Evolutionary conservation across 2,113 vertebrate genomes (phyloP), one percentile per base, ranked within the genome.

Genomic region (Myrmecophaga tridactyla): DNA sequence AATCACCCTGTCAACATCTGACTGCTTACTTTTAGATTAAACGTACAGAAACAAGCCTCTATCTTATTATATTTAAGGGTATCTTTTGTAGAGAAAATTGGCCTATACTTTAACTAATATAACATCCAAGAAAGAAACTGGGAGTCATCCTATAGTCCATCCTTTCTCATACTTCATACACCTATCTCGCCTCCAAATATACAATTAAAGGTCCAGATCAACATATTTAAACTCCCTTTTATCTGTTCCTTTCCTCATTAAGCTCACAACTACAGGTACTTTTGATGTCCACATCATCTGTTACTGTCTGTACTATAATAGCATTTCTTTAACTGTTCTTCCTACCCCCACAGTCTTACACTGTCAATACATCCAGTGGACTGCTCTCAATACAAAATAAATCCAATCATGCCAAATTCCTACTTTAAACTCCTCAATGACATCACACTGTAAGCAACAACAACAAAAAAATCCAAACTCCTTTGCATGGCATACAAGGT

Each of bases 391-490:
- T 58, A 62, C 80, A 39, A 94, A 39, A 67, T n/a, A 88, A 72
- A 84, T 23, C 56, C 46, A 39, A 63, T 51, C 4, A 20, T 29
- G 27, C 41, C 43, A 60, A 89, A 36, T 70, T 27, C 17, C 46
- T 84, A 25, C 83, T 90, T 87, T 70, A 84, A 93, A 88, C 31
- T 53, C 60, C 48, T 94, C 72, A 85, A 13, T 34, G n/a, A 90
- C 92, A 46, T 89, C 31, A 84, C 18, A 65, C 11, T 65, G 20
- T 56, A n/a, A 78, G 15, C 6, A 48, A 48, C 11, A 48, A 48
- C 11, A 48, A 48, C 11, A 48, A 48, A 9, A 48, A 48, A 48
- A 39, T 53, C 34, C 46, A 67, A 53, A 77, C 17, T 53, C 48
- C 36, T 86, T 82, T 36, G 43, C 53, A 36, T 6, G 4, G 34